Conservation (phyloP, 2,888 invertebrate genomes). For the Dynastes hyllus region DNA sequence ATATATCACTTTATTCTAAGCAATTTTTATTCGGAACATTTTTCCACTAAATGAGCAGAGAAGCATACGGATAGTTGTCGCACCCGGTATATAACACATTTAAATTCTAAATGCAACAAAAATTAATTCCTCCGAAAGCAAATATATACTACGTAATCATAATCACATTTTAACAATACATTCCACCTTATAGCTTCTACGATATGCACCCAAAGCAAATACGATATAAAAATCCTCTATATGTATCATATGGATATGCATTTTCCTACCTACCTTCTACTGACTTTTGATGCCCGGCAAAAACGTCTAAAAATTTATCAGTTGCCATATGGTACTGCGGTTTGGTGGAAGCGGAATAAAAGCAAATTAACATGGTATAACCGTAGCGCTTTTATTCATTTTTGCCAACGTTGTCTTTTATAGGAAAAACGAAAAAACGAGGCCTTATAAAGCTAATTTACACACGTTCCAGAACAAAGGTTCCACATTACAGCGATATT, state of each 20-base stretch:
- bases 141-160: not conserved
- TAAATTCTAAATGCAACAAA: too few species aligned
- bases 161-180: constrained; percentile 22
- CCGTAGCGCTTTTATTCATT: constrained; percentile 19
- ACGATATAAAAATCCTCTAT: constrained; percentile 12
- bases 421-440: not conserved
- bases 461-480: not conserved
- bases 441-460: constrained; percentile 13
- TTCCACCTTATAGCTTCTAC: constrained; percentile 11
- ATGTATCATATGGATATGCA: too few species aligned
- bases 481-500: not conserved
- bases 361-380: constrained; percentile 6
- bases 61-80: too few species aligned
- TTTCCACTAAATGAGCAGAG: too few species aligned
- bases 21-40: too few species aligned
- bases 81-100: too few species aligned
- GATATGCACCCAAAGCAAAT: not conserved
- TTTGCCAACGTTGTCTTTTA: constrained; percentile 6
- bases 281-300: too few species aligned
- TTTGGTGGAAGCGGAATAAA: constrained; percentile 31
- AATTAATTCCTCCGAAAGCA: not conserved
- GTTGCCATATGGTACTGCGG: too few species aligned
- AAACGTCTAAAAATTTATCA: too few species aligned
- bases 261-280: too few species aligned
- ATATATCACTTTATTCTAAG: too few species aligned